These are phyloP conservation scores for Argyra leucocephala DNA, from an alignment of 2,888 invertebrate species.

Conservation along the genomic window DNA sequence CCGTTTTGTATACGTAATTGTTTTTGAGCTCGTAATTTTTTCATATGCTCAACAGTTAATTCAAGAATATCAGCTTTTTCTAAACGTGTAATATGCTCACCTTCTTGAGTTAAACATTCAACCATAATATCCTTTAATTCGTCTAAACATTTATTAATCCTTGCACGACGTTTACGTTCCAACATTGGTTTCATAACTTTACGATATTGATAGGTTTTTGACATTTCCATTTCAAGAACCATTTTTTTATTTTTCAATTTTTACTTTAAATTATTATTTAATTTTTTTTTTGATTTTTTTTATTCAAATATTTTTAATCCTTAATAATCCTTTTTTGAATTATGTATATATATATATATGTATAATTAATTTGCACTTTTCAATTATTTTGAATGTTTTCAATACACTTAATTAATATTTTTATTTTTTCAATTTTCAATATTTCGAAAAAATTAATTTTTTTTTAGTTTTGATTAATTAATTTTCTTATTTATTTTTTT, in stretches of 20 bases:
- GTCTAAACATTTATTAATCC: slow-evolving; percentile 84
- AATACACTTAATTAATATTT: neutral
- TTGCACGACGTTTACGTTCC: slow-evolving; percentile 77
- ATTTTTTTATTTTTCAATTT: slow-evolving; percentile 24
- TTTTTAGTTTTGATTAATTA: neutral
- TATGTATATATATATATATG: too few species aligned
- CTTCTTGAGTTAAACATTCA: slow-evolving; percentile 57
- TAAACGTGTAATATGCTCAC: slow-evolving; percentile 80
- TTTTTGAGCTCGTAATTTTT: slow-evolving; percentile 67
- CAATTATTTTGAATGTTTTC: neutral
- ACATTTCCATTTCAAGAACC: slow-evolving; percentile 50
- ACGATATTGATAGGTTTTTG: slow-evolving; percentile 85
- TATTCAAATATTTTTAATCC: neutral
- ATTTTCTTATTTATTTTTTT: neutral
- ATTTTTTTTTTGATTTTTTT: neutral
- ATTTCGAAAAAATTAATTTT: neutral
- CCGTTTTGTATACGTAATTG: slow-evolving; percentile 44
- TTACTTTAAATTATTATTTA: slow-evolving; percentile 12
- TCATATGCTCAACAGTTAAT: slow-evolving; percentile 76
- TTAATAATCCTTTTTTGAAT: neutral
- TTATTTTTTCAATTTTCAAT: neutral
- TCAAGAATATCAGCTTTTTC: slow-evolving; percentile 87
- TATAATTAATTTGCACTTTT: neutral
- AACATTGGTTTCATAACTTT: slow-evolving; percentile 93
- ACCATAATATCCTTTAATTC: slow-evolving; percentile 87